Evolutionary conservation across 1,140 invertebrate genomes (phyloP).

Genomic region (Mylabris phalerata): DNA sequence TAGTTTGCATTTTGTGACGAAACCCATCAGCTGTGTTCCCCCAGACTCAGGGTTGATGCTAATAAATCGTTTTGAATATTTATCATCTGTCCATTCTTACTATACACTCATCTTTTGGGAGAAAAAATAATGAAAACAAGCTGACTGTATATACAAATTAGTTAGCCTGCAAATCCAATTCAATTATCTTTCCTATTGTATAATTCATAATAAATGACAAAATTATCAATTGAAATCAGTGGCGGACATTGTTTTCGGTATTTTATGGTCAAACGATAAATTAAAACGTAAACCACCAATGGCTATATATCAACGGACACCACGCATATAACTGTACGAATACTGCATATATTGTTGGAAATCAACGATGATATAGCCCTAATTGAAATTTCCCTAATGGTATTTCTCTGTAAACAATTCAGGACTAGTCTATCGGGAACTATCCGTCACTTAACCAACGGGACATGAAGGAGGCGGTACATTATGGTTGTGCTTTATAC

Average conservation of each 20-base stretch:
- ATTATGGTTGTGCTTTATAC: too few species aligned
- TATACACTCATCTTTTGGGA: too few species aligned
- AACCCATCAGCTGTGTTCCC: too few species aligned
- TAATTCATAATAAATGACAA: conserved; percentile 12
- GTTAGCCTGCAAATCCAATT: background rate
- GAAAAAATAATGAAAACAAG: too few species aligned
- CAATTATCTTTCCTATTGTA: conserved; percentile 11
- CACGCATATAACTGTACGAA: background rate
- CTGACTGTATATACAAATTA: too few species aligned
- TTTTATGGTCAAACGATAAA: conserved; percentile 9
- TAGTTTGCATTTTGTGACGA: too few species aligned
- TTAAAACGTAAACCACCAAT: background rate
- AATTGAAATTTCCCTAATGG: conserved; percentile 35
- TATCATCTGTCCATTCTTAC: too few species aligned
- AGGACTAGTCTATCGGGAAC: conserved; percentile 21
- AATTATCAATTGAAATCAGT: conserved; percentile 10
- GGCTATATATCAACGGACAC: background rate
- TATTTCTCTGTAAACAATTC: conserved; percentile 31
- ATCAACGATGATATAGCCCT: conserved; percentile 4
- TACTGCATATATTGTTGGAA: too few species aligned
- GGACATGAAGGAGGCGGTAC: conserved; percentile 6
- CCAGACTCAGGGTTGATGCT: too few species aligned
- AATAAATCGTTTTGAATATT: too few species aligned
- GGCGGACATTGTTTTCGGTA: conserved; percentile 10
- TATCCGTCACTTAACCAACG: conserved; percentile 28